Evolutionary conservation across 2,113 vertebrate species (phyloP).

Genomic region (Alligator sinensis): DNA sequence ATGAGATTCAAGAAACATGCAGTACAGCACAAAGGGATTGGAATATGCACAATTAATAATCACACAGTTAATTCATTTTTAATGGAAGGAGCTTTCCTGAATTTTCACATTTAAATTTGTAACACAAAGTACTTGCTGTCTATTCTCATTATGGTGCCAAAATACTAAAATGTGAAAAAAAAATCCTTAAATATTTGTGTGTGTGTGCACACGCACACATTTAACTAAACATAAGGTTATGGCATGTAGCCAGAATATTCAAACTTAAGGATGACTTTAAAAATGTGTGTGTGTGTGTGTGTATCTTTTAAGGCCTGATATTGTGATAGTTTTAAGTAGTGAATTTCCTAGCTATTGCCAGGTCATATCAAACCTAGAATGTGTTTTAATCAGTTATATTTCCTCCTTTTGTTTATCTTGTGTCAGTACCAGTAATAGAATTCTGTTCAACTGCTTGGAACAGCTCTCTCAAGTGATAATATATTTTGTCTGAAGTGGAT

Average conservation of each 20-base stretch:
- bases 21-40: constrained; percentile 97
- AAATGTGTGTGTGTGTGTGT: not conserved
- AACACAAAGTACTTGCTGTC: constrained; percentile 80
- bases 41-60: constrained; percentile 99
- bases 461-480: not conserved
- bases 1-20: constrained; percentile 99
- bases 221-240: constrained; percentile 38
- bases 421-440: not conserved
- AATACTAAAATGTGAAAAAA: constrained; percentile 65
- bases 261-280: constrained; percentile 43
- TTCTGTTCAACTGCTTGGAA: not conserved
- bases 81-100: constrained; percentile 86
- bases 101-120: constrained; percentile 83
- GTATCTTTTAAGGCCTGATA: no score
- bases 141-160: constrained; percentile 75
- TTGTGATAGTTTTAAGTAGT: not conserved
- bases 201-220: not conserved
- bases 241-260: constrained; percentile 29
- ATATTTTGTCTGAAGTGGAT: not conserved
- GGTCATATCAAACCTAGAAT: not conserved
- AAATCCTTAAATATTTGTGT: constrained; percentile 48
- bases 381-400: not conserved
- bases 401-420: not conserved
- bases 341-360: not conserved
- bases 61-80: constrained; percentile 99